Base-by-base conservation (phyloP, 1,140 invertebrate genomes). In the Lamellibrachia luymesi region DNA sequence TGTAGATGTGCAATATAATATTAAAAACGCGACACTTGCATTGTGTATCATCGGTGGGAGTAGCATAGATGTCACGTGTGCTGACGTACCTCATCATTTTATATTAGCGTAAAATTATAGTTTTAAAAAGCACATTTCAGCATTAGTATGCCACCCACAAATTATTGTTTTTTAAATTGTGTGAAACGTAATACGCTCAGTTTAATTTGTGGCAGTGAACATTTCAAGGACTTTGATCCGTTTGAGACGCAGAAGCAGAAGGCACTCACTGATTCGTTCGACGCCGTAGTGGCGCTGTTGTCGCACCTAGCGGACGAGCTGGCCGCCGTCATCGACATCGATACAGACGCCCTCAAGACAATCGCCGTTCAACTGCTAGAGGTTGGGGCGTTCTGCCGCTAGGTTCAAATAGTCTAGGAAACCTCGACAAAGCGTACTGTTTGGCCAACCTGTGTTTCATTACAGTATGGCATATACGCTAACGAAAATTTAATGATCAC, bases 171-270 rank as follows among this genome's bases (percentile, higher is more conserved):
- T 38, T 38, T 0, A 38, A 38, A 38, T 38, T 38, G 38, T 38
- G 38, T 38, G 38, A 38, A 38, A 38, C 38, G 38, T 38, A 38
- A 38, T 38, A 38, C 38, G 38, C 38, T 38, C 38, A 38, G 38
- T 38, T 38, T 38, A 38, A 38, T 80, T 91, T 95, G 92, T 96
- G 96, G 51, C 95, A 98, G 98, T 93, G 96, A 96, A 94, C 94
- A 96, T 2, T 95, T 98, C 2, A 96, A 97, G 92, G 95, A 96
- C 7, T 98, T 97, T 95, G 98, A 99, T 97, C 97, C 97, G 51
- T 99, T 99, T 96, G 96, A 96, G 92, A 97, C 97, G 22, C 97
- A 98, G 95, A 99, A 99, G 95, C 93, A 97, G 90, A 96, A 97
- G 50, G 96, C 97, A 4, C 97, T 98, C 91, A 94, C 93, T 27